Evolutionary conservation across 2,888 invertebrate genomes (phyloP), one percentile per base, ranked within the genome.

Genomic region (Caenorhabditis auriculariae): DNA sequence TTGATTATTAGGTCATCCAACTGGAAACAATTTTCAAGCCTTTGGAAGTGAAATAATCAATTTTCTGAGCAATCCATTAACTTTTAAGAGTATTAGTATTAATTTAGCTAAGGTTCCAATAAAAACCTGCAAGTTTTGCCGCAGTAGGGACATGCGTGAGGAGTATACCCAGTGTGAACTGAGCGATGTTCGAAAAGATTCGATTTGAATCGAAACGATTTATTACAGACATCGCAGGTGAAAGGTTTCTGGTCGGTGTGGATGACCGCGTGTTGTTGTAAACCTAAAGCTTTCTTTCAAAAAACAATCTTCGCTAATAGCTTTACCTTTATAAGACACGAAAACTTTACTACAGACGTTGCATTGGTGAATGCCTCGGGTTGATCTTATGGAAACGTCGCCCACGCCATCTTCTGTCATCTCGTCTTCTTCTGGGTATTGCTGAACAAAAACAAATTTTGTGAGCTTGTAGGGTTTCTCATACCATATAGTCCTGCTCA

Each of bases 221-320:
- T 81, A n/a, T 74, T 61, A 66, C 81, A 81, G 12, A 81, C 74
- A 50, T 81, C 81, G 53, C 81, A 81, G 29, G 63, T 61, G 53
- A 77, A 81, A 2, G 81, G 81, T 48, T 81, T 81, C 59, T 80
- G 76, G 49, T 81, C 81, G 4, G 81, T 81, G 62, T 81, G 81
- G 32, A 81, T 81, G n/a, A 81, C 80, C 5, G 80, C 78, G 52
- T 81, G 81, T 45, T 81, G 81, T 60, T 80, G 80, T 1, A 81
- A 62, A 28, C 81, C 81, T 81, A 44, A 44, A 26, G 4, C 27
- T 5, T 3, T 15, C 41, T 53, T 17, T 24, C 7, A 27, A 7
- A 15, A 4, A 54, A 37, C 15, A 48, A 46, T 29, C 52, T 43
- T 29, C 19, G 15, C 4, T 4, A 2, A 17, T 17, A 37, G 9